Percentiles rank a stretch among this genome's conserved stretches.
phyloP scores from a whole-genome alignment of 2,888 invertebrate genomes.

The Drosophila bunnanda region DNA sequence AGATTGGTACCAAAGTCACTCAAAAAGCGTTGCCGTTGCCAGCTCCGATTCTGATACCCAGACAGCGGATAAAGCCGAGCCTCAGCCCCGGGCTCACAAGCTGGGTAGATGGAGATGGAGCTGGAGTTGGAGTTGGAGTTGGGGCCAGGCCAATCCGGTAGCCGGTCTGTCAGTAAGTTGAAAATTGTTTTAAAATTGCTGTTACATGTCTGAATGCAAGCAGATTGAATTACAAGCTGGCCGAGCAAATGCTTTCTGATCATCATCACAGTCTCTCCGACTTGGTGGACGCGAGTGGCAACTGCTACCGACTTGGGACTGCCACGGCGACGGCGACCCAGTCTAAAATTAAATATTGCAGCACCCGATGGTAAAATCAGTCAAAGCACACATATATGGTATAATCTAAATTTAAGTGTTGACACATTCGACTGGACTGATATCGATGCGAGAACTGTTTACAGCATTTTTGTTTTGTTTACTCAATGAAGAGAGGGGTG shows the following conservation, averaged over 20 bases:
- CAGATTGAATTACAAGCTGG: constrained; percentile 82
- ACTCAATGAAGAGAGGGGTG: not conserved
- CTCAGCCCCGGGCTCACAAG: constrained; percentile 25
- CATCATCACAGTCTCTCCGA: constrained; percentile 37
- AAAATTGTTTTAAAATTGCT: constrained; percentile 84
- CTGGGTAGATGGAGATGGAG: not conserved
- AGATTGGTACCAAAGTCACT: constrained; percentile 84
- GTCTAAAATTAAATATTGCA: constrained; percentile 71
- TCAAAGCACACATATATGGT: constrained; percentile 76
- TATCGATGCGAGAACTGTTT: constrained; percentile 53
- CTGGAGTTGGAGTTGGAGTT: constrained; percentile 20
- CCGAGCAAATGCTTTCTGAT: constrained; percentile 66
- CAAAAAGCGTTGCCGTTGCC: constrained; percentile 72
- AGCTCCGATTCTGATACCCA: constrained; percentile 52
- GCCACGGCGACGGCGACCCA: constrained; percentile 42
- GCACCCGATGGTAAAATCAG: constrained; percentile 68
- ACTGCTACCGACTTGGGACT: constrained; percentile 28
- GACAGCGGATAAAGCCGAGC: constrained; percentile 42
- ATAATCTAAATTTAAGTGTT: constrained; percentile 83
- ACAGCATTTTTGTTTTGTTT: constrained; percentile 19
- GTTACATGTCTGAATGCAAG: constrained; percentile 84
- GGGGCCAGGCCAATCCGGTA: constrained; percentile 76
- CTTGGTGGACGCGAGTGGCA: constrained; percentile 16
- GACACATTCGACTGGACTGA: constrained; percentile 60
- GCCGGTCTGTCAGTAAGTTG: constrained; percentile 83